Evolutionary conservation across 2,888 invertebrate species (phyloP), one percentile per base, ranked within the genome.

Genomic region (Orchesella flavescens): DNA sequence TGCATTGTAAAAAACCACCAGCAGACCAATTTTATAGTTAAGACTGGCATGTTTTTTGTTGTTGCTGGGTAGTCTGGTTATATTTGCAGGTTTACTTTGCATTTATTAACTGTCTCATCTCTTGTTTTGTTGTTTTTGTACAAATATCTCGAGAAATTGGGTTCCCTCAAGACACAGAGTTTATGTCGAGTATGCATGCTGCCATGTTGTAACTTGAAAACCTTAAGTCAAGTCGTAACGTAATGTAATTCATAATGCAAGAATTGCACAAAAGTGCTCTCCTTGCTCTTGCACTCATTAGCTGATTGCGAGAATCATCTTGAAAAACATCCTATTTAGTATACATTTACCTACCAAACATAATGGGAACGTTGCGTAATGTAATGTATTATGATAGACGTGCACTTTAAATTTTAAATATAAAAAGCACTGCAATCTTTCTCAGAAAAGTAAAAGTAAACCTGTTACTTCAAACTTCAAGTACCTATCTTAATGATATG

Each of bases 1-100:
- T 34, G 43, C 65, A 43, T 65, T n/a, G 43, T 65, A n/a, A 65
- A 65, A n/a, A n/a, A n/a, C n/a, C n/a, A n/a, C n/a, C n/a, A n/a
- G n/a, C n/a, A n/a, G n/a, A n/a, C n/a, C n/a, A n/a, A n/a, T n/a
- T n/a, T n/a, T n/a, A n/a, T n/a, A 24, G 9, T 43, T n/a, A 13
- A 23, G 34, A 17, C 17, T 44, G 24, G 34, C 10, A 13, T 43
- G 34, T 34, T 65, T 7, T 44, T 43, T n/a, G n/a, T n/a, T n/a
- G n/a, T 5, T 34, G n/a, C n/a, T 65, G n/a, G n/a, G n/a, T n/a
- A n/a, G n/a, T n/a, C n/a, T 61, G 7, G 43, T 43, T 65, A 43
- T 65, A 65, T 65, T 65, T 65, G 17, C 65, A n/a, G 43, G 65
- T 65, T 65, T 65, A 65, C 65, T 65, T 65, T 65, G 65, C 65